Evolutionary conservation across 2,888 invertebrate genomes (phyloP).

Genomic region (Lepidocyrtoides sp.): DNA sequence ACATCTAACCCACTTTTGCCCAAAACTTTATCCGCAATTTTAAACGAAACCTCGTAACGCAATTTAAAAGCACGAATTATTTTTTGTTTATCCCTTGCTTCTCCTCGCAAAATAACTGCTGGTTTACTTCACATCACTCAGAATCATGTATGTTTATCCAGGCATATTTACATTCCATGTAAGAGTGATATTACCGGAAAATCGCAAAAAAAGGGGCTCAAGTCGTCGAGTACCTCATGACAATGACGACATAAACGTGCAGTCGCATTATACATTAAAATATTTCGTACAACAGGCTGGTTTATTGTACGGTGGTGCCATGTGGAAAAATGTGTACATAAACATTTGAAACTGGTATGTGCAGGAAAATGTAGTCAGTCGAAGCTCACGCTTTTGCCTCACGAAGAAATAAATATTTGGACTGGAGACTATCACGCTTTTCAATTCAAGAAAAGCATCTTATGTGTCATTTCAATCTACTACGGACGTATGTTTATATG

Average conservation of each 20-base stretch:
- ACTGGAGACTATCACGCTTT: not conserved
- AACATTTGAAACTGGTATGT: constrained; percentile 33
- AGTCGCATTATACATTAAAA: not conserved
- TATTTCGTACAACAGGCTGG: not conserved
- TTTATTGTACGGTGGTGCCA: not conserved
- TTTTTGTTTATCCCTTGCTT: no score
- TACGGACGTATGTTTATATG: not conserved
- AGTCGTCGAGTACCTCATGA: not conserved
- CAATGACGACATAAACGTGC: not conserved
- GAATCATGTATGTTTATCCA: no score
- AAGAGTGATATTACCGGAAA: not conserved
- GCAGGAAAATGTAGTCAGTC: not conserved
- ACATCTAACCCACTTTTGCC: no score
- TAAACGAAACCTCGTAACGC: no score
- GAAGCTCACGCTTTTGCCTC: no score
- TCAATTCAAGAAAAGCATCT: not conserved
- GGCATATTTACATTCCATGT: not conserved
- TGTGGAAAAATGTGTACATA: constrained; percentile 8
- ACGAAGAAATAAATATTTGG: constrained; percentile 27
- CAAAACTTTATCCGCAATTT: no score
- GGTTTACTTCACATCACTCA: not conserved
- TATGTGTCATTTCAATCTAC: not conserved
- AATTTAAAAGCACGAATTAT: no score
- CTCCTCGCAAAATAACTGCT: not conserved
- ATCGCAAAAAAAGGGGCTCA: not conserved